Evolutionary conservation across 1,140 invertebrate genomes (phyloP), one percentile per base, ranked within the genome.

Genomic region (Megathymus violae): DNA sequence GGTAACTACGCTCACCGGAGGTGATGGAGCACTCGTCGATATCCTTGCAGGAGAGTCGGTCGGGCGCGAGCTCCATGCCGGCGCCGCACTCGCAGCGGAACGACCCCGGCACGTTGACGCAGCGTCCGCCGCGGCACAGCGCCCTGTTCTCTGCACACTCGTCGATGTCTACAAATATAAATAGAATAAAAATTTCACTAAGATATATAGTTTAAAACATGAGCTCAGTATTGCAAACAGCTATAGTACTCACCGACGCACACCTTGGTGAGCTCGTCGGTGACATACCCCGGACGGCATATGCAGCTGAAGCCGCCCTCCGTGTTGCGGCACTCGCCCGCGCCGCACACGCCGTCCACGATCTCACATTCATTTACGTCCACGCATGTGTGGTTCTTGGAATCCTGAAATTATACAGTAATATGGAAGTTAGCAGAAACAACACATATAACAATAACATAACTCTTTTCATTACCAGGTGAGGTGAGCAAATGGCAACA

Each of bases 281-380:
- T 95, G 54, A 94, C 92, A 81, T 94, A 97, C 1, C 97, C 97
- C 38, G 93, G 88, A 67, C 94, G 93, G 88, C 97, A 98, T 43
- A 95, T 93, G 85, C 97, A 98, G 10, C 93, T 92, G 88, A 97
- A 98, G 75, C 94, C 94, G 4, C 97, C 97, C 31, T 96, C 95
- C 4, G 94, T 95, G 85, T 98, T 97, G 60, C 93, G 93, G 85
- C 97, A 98, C 5, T 94, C 94, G 15, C 96, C 96, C 71, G 96
- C 95, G 0, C 95, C 96, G 89, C 96, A 98, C 13, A 97, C 95
- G 38, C 94, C 96, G 66, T 94, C 94, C 44, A 97, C 95, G 19
- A 97, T 97, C 73, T 93, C 94, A 80, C 97, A 98, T 83, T 98
- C 97, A 80, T 98, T 95, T 78, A 97, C 97, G 82, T 98, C 96